Evolutionary conservation across 1,140 invertebrate genomes (phyloP), one percentile per base, ranked within the genome.

Genomic region (Oedothorax gibbosus): DNA sequence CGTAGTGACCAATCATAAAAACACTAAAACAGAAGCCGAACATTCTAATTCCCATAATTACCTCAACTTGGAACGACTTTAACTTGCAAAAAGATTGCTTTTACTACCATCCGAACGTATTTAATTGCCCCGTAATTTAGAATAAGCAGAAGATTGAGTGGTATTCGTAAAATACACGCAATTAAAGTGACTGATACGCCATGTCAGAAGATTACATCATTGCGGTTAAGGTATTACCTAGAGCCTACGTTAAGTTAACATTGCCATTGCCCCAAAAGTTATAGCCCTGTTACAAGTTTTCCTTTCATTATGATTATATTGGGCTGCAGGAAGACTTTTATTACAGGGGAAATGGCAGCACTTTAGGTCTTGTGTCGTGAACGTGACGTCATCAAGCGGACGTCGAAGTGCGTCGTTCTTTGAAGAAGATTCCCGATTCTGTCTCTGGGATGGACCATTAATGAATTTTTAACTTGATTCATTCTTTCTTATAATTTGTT

Each of bases 321-420:
- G 66, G 15, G 21, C 15, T 56, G 35, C 9, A 57, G 18, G 11
- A 10, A 51, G 35, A 62, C 14, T 81, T 81, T 81, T 81, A 72
- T 81, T 81, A 60, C 12, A n/a, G 18, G 20, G 79, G 66, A 81
- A 81, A 81, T 51, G 79, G 57, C 56, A 60, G 66, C 56, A 71
- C 35, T 71, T 81, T 60, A 9, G 54, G 57, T 12, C 11, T 50
- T 21, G 20, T 50, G 8, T 12, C 12, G 8, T 15, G 15, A 53
- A 81, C 79, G 79, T 81, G 79, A 71, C 66, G 56, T 62, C 79
- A 71, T 81, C 79, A 81, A 81, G 9, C 18, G 54, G 51, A 20
- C 8, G 51, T 9, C 54, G 15, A 75, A 57, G 54, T 12, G 72
- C 18, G 72, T 71, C 15, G 20, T 9, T 11, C 53, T 60, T 75